Percentiles rank a stretch among this genome's conserved stretches.
phyloP scores from a whole-genome alignment of 2,797 vertebrate genomes.

The Acomys russatus region DNA sequence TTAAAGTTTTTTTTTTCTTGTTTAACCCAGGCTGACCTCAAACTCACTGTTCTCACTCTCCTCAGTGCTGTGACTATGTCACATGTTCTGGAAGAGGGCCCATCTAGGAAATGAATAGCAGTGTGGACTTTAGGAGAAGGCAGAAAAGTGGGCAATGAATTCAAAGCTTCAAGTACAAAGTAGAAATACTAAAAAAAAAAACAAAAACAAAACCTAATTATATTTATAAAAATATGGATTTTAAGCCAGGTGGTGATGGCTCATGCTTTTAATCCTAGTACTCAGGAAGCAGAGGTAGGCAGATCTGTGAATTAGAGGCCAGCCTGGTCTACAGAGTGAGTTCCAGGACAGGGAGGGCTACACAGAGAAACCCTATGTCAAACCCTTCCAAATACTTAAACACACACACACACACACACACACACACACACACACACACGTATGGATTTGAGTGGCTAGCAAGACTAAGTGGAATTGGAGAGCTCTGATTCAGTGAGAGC shows the following conservation, averaged over 20 bases:
- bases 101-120: neutral
- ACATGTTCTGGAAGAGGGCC: neutral
- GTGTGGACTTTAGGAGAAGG: neutral
- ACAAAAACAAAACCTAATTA: neutral
- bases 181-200: neutral
- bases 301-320: too few relatives aligned
- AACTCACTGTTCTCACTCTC: neutral
- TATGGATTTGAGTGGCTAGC: neutral
- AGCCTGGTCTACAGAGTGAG: too few relatives aligned
- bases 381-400: too few relatives aligned
- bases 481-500: neutral
- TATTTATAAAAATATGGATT: neutral
- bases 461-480: neutral
- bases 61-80: neutral
- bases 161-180: constrained; percentile 23
- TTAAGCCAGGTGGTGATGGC: neutral
- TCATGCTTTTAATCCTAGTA: too few relatives aligned
- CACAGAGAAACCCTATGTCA: neutral
- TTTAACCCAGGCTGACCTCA: neutral
- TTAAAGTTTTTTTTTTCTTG: neutral
- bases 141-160: constrained; percentile 33
- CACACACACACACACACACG: neutral
- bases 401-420: too few relatives aligned
- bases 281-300: too few relatives aligned
- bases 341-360: too few relatives aligned